phyloP scores from a whole-genome alignment of 2,888 invertebrate species.

The Psylliodes chrysocephalus region DNA sequence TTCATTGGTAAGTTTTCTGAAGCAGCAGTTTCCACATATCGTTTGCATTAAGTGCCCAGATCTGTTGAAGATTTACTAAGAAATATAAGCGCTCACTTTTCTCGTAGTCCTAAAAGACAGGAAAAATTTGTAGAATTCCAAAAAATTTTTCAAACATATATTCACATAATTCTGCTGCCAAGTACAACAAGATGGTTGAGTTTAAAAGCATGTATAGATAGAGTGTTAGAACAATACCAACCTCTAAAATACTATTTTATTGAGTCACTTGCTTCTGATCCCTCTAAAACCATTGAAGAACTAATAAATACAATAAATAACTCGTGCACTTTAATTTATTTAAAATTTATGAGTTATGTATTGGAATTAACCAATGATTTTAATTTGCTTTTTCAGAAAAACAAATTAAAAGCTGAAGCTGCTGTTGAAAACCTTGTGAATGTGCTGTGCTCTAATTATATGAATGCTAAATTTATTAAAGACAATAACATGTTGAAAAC shows the following conservation, averaged over 20 bases:
- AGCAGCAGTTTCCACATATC: slow-evolving; percentile 39
- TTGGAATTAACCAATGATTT: slow-evolving; percentile 16
- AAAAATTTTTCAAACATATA: slow-evolving; percentile 52
- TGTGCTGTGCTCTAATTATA: no score
- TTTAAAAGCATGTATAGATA: slow-evolving; percentile 53
- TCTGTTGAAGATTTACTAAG: no score
- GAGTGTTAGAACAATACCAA: slow-evolving; percentile 55
- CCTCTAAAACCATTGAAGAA: not conserved
- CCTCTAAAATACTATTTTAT: slow-evolving; percentile 16
- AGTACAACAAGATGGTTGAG: slow-evolving; percentile 58
- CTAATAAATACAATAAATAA: slow-evolving; percentile 10
- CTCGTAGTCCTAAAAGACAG: slow-evolving; percentile 37
- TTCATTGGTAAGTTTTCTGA: slow-evolving; percentile 22
- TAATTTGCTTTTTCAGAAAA: slow-evolving; percentile 6
- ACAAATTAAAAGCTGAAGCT: not conserved
- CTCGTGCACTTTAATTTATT: slow-evolving; percentile 17
- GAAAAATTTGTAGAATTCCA: slow-evolving; percentile 53
- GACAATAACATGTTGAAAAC: no score
- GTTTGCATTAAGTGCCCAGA: no score
- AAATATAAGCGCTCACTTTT: slow-evolving; percentile 41
- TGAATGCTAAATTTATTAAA: no score
- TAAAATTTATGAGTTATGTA: slow-evolving; percentile 19
- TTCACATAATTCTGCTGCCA: slow-evolving; percentile 54
- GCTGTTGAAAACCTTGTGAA: no score
- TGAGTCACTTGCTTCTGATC: slow-evolving; percentile 4